Evolutionary conservation across 2,888 invertebrate species (phyloP).

Genomic region (Colletes collaris): DNA sequence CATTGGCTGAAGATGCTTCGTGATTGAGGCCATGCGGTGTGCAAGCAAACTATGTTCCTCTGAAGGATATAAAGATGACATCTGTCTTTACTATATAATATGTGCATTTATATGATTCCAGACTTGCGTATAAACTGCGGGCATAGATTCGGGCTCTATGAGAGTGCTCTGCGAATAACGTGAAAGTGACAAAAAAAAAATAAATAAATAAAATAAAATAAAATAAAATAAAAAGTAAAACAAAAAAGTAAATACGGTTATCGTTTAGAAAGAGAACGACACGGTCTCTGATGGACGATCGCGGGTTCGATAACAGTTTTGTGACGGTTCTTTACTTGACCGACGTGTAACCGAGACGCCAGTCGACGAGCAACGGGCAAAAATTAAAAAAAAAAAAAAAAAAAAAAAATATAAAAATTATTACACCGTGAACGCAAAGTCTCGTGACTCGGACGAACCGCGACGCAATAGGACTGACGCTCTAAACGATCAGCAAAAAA

Average conservation of each 20-base stretch:
- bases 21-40: constrained; percentile 76
- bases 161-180: constrained; percentile 78
- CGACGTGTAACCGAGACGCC: constrained; percentile 2
- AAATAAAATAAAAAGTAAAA: constrained; percentile 50
- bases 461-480: constrained; percentile 31
- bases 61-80: constrained; percentile 59
- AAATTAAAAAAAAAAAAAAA: not conserved
- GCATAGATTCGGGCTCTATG: constrained; percentile 80
- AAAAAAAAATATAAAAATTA: not conserved
- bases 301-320: constrained; percentile 38
- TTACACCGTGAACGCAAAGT: not conserved
- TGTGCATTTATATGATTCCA: constrained; percentile 83
- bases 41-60: constrained; percentile 61
- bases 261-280: constrained; percentile 29
- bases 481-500: not conserved
- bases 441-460: constrained; percentile 25
- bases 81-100: constrained; percentile 81
- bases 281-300: constrained; percentile 52
- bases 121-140: constrained; percentile 81
- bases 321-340: constrained; percentile 17
- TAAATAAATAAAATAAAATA: constrained; percentile 37
- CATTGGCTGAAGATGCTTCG: constrained; percentile 62
- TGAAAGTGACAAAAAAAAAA: constrained; percentile 61
- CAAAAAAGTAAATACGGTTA: constrained; percentile 33
- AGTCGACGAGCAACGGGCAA: constrained; percentile 22